Percentiles rank a stretch among this genome's conserved stretches.
Evolutionary conservation across 2,113 vertebrate genomes (phyloP).

Genomic region (Perca fluviatilis): DNA sequence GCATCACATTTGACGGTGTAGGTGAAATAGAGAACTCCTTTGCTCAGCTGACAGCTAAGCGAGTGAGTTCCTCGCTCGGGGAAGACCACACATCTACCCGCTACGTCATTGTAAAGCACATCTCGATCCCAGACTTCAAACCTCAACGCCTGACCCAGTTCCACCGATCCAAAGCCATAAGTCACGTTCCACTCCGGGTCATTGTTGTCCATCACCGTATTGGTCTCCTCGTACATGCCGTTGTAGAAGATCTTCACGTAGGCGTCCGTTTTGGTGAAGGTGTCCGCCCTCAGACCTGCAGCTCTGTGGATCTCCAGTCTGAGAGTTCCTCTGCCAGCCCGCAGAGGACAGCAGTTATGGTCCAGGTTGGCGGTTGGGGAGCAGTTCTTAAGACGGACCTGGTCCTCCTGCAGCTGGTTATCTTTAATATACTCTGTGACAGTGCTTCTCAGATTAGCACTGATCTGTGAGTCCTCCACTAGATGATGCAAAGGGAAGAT

Average conservation of each 20-base stretch:
- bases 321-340: slow-evolving; percentile 77
- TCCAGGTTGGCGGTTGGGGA: slow-evolving; percentile 79
- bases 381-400: slow-evolving; percentile 68
- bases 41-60: slow-evolving; percentile 80
- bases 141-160: slow-evolving; percentile 78
- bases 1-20: slow-evolving; percentile 79
- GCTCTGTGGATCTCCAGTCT: slow-evolving; percentile 76
- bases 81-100: slow-evolving; percentile 74
- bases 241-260: slow-evolving; percentile 85
- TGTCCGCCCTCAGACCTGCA: slow-evolving; percentile 77
- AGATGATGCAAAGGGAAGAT: slow-evolving; percentile 84
- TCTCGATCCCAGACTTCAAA: slow-evolving; percentile 87
- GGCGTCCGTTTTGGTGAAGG: slow-evolving; percentile 81
- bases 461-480: slow-evolving; percentile 75
- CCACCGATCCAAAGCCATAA: slow-evolving; percentile 80
- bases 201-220: slow-evolving; percentile 78
- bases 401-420: slow-evolving; percentile 73
- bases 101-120: slow-evolving; percentile 78
- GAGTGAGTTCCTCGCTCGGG: slow-evolving; percentile 80
- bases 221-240: slow-evolving; percentile 77
- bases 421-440: slow-evolving; percentile 80
- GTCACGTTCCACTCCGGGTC: slow-evolving; percentile 81
- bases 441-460: slow-evolving; percentile 70
- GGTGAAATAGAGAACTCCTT: slow-evolving; percentile 82
- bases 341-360: slow-evolving; percentile 83